These are phyloP conservation scores for Lerema accius DNA, from an alignment of 1,140 invertebrate genomes.

Conservation along the genomic window DNA sequence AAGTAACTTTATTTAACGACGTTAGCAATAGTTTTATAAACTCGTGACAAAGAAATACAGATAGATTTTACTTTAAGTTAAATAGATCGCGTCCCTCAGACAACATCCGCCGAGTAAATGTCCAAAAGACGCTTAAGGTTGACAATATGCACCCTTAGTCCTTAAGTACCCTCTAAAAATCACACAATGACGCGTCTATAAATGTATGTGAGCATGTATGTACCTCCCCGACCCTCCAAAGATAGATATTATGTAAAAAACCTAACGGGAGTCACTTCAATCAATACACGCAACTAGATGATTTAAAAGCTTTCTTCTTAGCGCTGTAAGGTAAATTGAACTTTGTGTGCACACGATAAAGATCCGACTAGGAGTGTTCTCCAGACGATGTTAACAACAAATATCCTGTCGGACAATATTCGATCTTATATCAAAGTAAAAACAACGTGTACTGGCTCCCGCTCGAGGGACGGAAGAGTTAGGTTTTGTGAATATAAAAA, in stretches of 20 bases:
- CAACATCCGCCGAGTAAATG: background rate
- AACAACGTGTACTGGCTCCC: slow-evolving; percentile 41
- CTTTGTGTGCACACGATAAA: slow-evolving; percentile 41
- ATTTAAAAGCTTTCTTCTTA: slow-evolving; percentile 74
- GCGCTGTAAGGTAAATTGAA: slow-evolving; percentile 37
- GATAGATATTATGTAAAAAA: slow-evolving; percentile 80
- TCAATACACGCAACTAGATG: slow-evolving; percentile 79
- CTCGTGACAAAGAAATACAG: too few species aligned
- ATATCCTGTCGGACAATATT: slow-evolving; percentile 60
- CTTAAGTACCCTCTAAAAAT: slow-evolving; percentile 43
- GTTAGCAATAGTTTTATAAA: too few species aligned
- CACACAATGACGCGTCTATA: slow-evolving; percentile 37
- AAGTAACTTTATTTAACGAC: too few species aligned
- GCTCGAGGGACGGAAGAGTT: slow-evolving; percentile 67
- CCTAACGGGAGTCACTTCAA: slow-evolving; percentile 78
- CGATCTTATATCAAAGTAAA: slow-evolving; percentile 55
- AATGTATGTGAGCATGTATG: slow-evolving; percentile 48
- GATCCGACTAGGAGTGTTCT: slow-evolving; percentile 40
- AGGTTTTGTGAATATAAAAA: slow-evolving; percentile 80
- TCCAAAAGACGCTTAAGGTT: slow-evolving; percentile 21
- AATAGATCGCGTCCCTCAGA: slow-evolving; percentile 3
- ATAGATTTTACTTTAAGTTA: too few species aligned
- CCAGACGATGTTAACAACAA: slow-evolving; percentile 66
- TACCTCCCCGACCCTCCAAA: slow-evolving; percentile 62
- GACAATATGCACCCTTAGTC: slow-evolving; percentile 31